A percentile compares a stretch with the other conserved stretches of the same genome.
These are phyloP conservation scores for Meghimatium bilineatum DNA, from an alignment of 2,888 invertebrate species.

Conservation along the genomic window DNA sequence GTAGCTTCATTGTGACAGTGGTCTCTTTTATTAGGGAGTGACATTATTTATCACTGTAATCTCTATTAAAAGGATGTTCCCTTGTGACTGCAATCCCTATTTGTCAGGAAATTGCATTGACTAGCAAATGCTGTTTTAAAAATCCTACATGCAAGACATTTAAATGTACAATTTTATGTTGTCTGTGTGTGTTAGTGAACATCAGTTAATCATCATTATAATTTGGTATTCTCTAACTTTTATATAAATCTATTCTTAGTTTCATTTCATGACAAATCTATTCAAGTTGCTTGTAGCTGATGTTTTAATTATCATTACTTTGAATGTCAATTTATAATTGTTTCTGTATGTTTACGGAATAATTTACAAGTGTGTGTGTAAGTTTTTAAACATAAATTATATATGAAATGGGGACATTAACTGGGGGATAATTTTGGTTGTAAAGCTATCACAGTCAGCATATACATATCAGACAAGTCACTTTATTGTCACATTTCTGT, in stretches of 20 bases:
- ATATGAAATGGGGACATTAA: neutral
- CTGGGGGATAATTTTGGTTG: neutral
- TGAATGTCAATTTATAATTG: neutral
- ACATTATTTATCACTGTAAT: no score
- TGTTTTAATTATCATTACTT: neutral
- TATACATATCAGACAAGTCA: constrained; percentile 20
- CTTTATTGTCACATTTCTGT: neutral
- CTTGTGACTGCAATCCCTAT: no score
- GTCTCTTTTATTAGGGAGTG: no score
- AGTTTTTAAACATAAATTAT: neutral
- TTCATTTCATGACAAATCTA: neutral
- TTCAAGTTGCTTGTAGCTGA: neutral
- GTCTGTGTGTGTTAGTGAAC: neutral
- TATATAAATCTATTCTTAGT: neutral
- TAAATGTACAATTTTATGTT: constrained; percentile 6
- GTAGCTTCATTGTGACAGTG: no score
- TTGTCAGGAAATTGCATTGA: no score
- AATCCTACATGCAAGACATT: neutral
- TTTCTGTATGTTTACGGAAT: neutral
- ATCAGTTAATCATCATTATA: neutral
- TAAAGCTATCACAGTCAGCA: constrained; percentile 4
- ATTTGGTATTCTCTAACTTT: neutral
- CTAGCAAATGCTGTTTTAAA: no score
- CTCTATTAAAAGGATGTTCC: no score
- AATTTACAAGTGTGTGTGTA: neutral